Percentiles rank a stretch among this genome's conserved stretches.
These are phyloP conservation scores for Thysanoteuthis rhombus DNA, from an alignment of 2,888 invertebrate genomes.

Conservation along the genomic window DNA sequence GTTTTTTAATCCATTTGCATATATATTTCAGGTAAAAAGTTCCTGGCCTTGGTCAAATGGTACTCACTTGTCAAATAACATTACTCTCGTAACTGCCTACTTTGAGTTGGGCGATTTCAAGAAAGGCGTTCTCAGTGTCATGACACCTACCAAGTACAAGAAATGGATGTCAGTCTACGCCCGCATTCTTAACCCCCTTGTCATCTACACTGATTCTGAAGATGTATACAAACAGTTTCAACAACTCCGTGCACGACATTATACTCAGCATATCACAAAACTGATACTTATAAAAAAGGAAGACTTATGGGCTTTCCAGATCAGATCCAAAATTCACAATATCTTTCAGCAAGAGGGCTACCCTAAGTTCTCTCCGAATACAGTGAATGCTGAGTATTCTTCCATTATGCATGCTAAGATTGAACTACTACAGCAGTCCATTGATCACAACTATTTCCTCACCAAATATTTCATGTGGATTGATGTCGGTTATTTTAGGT, in stretches of 20 bases:
- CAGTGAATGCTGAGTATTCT: constrained; percentile 55
- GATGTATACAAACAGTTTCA: constrained; percentile 44
- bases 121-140: neutral
- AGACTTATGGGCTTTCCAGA: constrained; percentile 50
- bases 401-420: constrained; percentile 63
- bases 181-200: constrained; percentile 51
- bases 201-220: constrained; percentile 51
- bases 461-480: constrained; percentile 59
- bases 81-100: constrained; percentile 25
- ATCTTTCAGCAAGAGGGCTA: constrained; percentile 52
- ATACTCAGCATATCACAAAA: constrained; percentile 43
- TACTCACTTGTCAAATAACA: neutral
- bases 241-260: constrained; percentile 38
- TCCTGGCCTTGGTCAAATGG: neutral
- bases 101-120: neutral
- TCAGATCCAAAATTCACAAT: constrained; percentile 43
- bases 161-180: constrained; percentile 56
- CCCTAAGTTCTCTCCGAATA: constrained; percentile 56
- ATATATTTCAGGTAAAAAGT: neutral
- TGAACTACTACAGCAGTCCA: constrained; percentile 53
- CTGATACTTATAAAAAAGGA: constrained; percentile 42
- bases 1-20: neutral
- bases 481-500: constrained; percentile 59
- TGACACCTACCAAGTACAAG: constrained; percentile 41
- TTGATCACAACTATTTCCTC: constrained; percentile 45